Evolutionary conservation across 2,797 vertebrate species (phyloP).

Genomic region (Helarctos malayanus): DNA sequence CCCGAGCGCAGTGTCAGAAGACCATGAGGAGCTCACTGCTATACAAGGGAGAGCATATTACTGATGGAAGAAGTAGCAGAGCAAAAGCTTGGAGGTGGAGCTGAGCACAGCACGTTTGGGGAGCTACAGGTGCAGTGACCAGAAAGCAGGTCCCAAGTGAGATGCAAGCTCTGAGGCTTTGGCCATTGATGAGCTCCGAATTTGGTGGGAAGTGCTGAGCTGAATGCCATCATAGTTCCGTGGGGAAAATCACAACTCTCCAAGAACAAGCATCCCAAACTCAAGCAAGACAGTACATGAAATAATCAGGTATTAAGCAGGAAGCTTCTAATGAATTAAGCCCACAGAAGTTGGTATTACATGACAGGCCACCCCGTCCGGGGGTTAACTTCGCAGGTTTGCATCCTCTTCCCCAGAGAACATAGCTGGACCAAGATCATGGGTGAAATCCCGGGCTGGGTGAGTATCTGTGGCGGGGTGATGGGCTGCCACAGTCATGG

Average conservation of each 20-base stretch:
- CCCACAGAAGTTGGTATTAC: neutral
- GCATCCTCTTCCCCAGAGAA: neutral
- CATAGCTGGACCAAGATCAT: neutral
- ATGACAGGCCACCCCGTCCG: neutral
- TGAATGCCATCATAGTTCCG: too few species aligned
- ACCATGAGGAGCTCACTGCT: neutral
- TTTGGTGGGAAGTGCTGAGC: neutral
- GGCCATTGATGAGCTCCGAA: rapidly evolving
- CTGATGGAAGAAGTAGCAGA: neutral
- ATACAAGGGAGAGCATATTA: too few species aligned
- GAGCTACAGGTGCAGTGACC: too few species aligned
- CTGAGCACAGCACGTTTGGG: too few species aligned
- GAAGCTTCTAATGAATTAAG: neutral
- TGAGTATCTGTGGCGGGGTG: neutral
- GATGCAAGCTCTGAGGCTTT: neutral
- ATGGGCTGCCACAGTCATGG: neutral
- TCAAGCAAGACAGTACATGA: neutral
- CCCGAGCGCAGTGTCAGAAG: neutral
- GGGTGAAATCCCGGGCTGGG: neutral
- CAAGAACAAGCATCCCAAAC: neutral
- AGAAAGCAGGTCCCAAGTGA: neutral
- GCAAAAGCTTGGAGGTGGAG: neutral
- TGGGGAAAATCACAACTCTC: neutral
- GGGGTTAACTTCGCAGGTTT: neutral
- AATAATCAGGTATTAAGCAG: neutral